Base-by-base conservation (phyloP, 2,113 vertebrate species). In the Sclerurus mexicanus region DNA sequence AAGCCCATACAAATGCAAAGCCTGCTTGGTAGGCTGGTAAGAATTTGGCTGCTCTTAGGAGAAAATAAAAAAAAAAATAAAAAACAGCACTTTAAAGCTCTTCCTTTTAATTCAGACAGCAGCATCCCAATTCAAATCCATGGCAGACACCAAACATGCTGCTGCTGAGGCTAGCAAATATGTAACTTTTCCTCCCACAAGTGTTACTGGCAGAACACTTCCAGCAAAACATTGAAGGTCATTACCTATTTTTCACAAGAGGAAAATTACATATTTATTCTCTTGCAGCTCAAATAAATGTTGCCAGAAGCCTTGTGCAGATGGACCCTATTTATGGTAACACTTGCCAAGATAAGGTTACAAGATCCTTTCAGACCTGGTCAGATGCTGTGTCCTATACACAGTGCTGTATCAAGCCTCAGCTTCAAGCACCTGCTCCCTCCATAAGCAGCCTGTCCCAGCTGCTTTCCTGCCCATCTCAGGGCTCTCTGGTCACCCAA, bases 201-300 rank as follows among this genome's bases (percentile, higher is more conserved):
- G 44, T 72, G 63, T 86, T 82, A 39, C 66, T 76, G 68, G 52
- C 55, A 56, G 60, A 91, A 74, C 14, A 47, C 37, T 96, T 85
- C 19, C 62, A 88, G 12, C 22, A 1, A 69, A 58, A 35, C n/a
- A 49, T 31, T 83, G 77, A 93, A 94, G 71, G 73, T 85, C 84
- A 59, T 78, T 94, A 88, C 78, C 74, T 37, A 73, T 92, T 94
- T 95, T 93, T 96, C 79, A 81, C 64, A 69, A 86, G 89, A 90
- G 64, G 80, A 82, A 95, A 94, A 94, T 87, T 69, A 81, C 22
- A 8, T 90, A 52, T 69, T 81, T 93, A 85, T 92, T 88, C 56
- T 42, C 50, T 87, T 78, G 63, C 42, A 75, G 50, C 78, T 95
- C 40, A 60, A 35, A 55, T 84, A 72, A 89, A 60, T 50, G 42